Evolutionary conservation across 2,797 vertebrate genomes (phyloP), one percentile per base, ranked within the genome.

Genomic region (Glyptemys insculpta): DNA sequence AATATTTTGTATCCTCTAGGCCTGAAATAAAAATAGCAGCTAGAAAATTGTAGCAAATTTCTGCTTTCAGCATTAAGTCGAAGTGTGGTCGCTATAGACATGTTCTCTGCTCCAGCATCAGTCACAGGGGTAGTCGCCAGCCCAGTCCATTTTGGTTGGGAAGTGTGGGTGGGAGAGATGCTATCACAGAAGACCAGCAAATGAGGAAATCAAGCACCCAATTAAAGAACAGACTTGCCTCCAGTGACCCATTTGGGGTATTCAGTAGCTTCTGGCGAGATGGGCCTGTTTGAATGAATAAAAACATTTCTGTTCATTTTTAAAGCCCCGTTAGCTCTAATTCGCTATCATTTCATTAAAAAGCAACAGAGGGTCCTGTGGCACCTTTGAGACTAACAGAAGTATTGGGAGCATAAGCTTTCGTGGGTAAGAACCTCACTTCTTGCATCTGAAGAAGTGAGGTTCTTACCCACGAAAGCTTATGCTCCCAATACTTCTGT

Each of bases 181-280:
- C 89, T 91, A 86, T 68, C 62, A 19, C 80, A 83, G 62, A 88
- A 89, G 91, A 90, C 94, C 92, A 87, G 23, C 86, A 96, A 95
- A 95, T 86, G 85, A 92, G 90, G 90, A 91, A 91, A 92, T 95
- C 91, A 94, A 92, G 85, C 96, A 93, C 53, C 87, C 87, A 94
- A 29, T 97, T 95, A 93, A 83, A 95, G 84, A 59, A 31, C 88
- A 93, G 37, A 89, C 49, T 83, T 96, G 90, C 94, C 92, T 92
- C 59, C 74, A 12, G 93, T 96, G 95, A 95, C 94, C 96, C 27
- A 41, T 89, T 86, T 65, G 62, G 65, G 56, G 44, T 21, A 7
- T 90, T 94, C 47, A 88, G 86, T 93, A 82, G 86, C 83, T 96
- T 81, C 81, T 29, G 72, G 83, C 59, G 85, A 92, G 74, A 65